Base-by-base conservation (phyloP, 1,140 invertebrate species). In the Drosophila takahashii region DNA sequence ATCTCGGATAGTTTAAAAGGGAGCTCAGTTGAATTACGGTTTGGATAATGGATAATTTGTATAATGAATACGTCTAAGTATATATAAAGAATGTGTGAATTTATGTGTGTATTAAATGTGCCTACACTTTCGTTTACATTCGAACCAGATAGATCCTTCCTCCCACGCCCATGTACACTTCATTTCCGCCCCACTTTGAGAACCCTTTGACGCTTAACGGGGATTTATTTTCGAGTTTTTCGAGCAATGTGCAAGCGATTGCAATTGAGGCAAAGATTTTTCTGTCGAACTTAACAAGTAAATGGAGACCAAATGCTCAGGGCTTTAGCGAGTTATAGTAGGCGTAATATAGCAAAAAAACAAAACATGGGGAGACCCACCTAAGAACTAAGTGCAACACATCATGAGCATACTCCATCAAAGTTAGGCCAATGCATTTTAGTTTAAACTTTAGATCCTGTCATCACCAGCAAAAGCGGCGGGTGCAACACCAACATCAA, bases 221-320 rank as follows among this genome's bases (percentile, higher is more conserved):
- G 84, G 84, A 89, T 74, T 79, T 45, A 54, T 41, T 65, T 83
- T 71, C 18, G 27, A 36, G 37, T 36, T 62, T 73, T 59, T 60
- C 36, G 34, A 76, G 59, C 48, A 37, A 70, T 80, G 61, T 61
- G 69, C 54, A 58, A 60, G 29, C 36, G 39, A 61, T 32, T 67
- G 58, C 39, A 22, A 56, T 58, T 47, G 36, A 51, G 26, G 54
- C 44, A 65, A 60, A 57, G 47, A 86, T 81, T 80, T 81, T 76
- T 79, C 65, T 77, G 81, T 74, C 77, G 79, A 87, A 87, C 85
- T 90, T 89, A 90, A 90, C 75, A 90, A 70, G 77, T 79, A 89
- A 90, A 90, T 90, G 87, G 87, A 90, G 87, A 90, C 87, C 87
- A 90, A 90, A 90, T 90, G 87, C 87, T 90, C 87, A 90, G 87